Base-by-base conservation (phyloP, 1,140 invertebrate species). In the Mycetomoellerius zeteki region DNA sequence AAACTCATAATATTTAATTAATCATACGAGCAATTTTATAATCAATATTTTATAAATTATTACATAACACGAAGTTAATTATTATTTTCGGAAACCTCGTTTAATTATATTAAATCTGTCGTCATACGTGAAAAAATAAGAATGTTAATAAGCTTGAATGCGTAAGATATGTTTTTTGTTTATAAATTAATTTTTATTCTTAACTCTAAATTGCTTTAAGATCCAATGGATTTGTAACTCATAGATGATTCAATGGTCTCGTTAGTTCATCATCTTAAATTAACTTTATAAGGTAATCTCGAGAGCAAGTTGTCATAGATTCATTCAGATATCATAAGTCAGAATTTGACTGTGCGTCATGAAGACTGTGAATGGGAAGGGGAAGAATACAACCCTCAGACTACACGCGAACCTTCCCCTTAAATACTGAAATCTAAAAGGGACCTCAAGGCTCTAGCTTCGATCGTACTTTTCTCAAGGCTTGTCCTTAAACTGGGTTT, bases 371-470 rank as follows among this genome's bases (percentile, higher is more conserved):
- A 75, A 89, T 71, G 50, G 80, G 7, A 30, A 16, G 52, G 30
- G 12, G 19, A 12, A 75, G 21, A 78, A 50, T 50, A 54, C 27
- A 58, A 71, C 12, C 54, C 75, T 86, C 56, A 43, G 71, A 47
- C 33, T 75, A 58, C 88, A 90, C 85, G 86, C 85, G 37, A 90
- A 64, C 47, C 43, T 75, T 60, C 58, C 47, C 71, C 16, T 47
- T 64, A 85, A 80, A 87, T 84, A 78, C 58, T 73, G 47, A 50
- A 16, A 27, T 69, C 78, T 87, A 85, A 90, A 90, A 89, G 60
- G 80, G 62, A 85, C 62, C 27, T 75, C 89, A 90, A 90, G 89
- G 89, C 81, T 37, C 43, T 64, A 16, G 58, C 37, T 89, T 90
- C 82, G 88, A 90, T 90, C 89, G 85, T 58, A 60, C 19, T 50